A percentile compares a stretch with the other conserved stretches of the same genome.
Conservation (phyloP, 1,140 invertebrate species). For the Zaprionus vittiger region DNA sequence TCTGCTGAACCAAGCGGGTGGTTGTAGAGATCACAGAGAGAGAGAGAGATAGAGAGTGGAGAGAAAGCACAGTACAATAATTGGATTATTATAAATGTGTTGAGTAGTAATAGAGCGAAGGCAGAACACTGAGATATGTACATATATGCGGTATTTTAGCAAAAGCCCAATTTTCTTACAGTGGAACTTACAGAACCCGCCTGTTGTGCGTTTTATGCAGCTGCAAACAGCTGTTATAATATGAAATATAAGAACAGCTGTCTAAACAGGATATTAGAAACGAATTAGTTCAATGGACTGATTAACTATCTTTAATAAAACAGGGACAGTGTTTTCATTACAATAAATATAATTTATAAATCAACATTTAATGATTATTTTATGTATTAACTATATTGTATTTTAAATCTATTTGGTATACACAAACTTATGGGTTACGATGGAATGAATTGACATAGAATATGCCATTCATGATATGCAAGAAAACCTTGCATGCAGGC, state of each 20-base stretch:
- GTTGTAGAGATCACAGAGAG: conserved; percentile 35
- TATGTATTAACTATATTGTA: too few species aligned
- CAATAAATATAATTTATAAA: not conserved
- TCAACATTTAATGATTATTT: too few species aligned
- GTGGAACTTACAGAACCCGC: conserved; percentile 4
- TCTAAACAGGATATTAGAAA: conserved; percentile 7
- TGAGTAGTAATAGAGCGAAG: conserved; percentile 7
- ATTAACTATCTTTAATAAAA: not conserved
- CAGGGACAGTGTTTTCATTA: too few species aligned
- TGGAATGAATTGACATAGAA: too few species aligned
- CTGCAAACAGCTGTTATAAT: conserved; percentile 32
- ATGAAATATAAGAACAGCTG: conserved; percentile 44
- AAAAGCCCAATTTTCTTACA: conserved; percentile 2
- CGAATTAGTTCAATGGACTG: not conserved
- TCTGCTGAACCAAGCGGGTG: conserved; percentile 20
- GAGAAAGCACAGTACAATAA: conserved; percentile 31
- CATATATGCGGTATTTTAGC: not conserved
- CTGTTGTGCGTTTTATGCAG: not conserved
- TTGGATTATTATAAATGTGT: conserved; percentile 33
- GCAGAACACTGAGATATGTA: conserved; percentile 20
- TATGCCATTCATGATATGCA: too few species aligned
- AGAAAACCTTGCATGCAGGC: too few species aligned
- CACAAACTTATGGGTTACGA: too few species aligned
- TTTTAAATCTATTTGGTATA: too few species aligned
- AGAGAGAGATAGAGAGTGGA: conserved; percentile 1